Base-by-base conservation (phyloP, 2,113 vertebrate genomes). In the Plecotus auritus region DNA sequence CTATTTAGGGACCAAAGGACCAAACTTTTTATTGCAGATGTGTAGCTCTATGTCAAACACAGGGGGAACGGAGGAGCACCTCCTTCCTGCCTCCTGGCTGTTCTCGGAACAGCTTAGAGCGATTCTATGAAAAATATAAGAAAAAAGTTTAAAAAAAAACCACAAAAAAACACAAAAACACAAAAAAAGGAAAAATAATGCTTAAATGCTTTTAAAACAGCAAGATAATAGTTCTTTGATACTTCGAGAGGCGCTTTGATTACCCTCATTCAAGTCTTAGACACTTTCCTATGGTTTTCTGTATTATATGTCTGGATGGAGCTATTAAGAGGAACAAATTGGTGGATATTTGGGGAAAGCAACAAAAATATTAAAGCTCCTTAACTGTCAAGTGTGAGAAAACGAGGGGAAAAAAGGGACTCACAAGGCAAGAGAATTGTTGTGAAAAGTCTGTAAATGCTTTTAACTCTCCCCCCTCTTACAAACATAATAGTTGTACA, bases 1-100 rank as follows among this genome's bases (percentile, higher is more conserved):
- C 99, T 99, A 99, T 99, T 99, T 99, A 99, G 99, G 99, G 99
- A 99, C 99, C 99, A 99, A 99, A 99, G 99, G 99, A 99, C 99
- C 99, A 99, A 99, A 99, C 99, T 98, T 99, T 99, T 99, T 99
- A 99, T 99, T 98, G 99, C 99, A 99, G 99, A 99, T 99, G 99
- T 99, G 99, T 99, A 99, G 99, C 99, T 99, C 99, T 99, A 98
- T 98, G 98, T 99, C 99, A 98, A 98, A 99, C 99, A 99, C 95
- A 92, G 97, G 95, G 20, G 93, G 95, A 77, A 89, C 3, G 96
- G 96, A 95, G 97, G 56, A 37, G 37, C 99, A 98, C 98, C 99
- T 98, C 98, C 98, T 98, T 99, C 99, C 98, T 99, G 98, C 99
- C 99, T 99, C 99, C 98, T 96, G 98, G 99, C 99, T 99, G 99